These are phyloP conservation scores for Malurus leucopterus DNA, from an alignment of 2,797 vertebrate genomes.

Conservation along the genomic window DNA sequence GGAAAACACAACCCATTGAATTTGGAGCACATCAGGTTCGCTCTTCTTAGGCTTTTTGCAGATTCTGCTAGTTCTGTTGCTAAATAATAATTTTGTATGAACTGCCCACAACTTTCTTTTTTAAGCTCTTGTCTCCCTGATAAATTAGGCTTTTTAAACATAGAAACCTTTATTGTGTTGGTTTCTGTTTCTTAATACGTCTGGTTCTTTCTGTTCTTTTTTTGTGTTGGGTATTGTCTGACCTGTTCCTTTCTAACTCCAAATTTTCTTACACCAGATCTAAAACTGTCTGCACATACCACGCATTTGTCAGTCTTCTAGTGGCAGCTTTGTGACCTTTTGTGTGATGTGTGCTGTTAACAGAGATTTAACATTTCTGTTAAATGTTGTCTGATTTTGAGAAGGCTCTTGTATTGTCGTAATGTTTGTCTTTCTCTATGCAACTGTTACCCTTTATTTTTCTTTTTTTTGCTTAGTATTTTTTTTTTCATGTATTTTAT, in stretches of 20 bases:
- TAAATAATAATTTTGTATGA: background rate
- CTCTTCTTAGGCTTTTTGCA: background rate
- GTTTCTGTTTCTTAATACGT: background rate
- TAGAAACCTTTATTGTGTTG: background rate
- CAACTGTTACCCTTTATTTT: background rate
- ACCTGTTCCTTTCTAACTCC: background rate
- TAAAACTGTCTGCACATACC: background rate
- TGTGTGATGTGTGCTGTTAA: background rate
- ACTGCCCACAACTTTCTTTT: background rate
- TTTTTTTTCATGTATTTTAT: background rate
- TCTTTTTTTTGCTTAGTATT: background rate
- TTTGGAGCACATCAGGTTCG: conserved; percentile 83
- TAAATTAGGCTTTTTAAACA: background rate
- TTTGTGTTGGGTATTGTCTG: background rate
- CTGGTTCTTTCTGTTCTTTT: background rate
- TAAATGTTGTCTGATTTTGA: background rate
- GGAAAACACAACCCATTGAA: conserved; percentile 81
- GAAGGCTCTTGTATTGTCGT: background rate
- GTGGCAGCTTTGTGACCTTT: background rate
- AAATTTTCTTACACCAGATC: background rate
- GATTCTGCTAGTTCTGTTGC: background rate
- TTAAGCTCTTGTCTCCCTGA: background rate
- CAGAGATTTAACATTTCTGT: background rate
- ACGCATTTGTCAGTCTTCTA: background rate
- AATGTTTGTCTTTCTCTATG: background rate